Evolutionary conservation across 2,113 vertebrate species (phyloP), one percentile per base, ranked within the genome.

Genomic region (Rafetus swinhoei): DNA sequence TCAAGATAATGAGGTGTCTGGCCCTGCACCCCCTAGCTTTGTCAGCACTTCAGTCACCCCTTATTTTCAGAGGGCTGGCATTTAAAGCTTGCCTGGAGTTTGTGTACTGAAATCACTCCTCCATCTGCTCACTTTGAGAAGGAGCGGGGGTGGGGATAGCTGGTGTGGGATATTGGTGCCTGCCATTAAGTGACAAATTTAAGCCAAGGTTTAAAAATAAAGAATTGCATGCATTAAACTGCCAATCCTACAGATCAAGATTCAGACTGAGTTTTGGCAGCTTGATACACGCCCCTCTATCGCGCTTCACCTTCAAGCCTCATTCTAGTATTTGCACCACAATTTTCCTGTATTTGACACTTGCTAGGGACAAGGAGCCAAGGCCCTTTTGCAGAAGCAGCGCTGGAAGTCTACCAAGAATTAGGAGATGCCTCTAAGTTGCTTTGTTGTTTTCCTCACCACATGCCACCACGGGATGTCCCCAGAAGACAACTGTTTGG

Each of bases 351-450:
- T 32, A 65, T 32, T 32, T 27, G 13, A 19, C 6, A 19, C 32
- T 18, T 15, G 65, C 5, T 7, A 76, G 39, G 72, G 6, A 29
- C 29, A 9, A 24, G 35, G 39, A 45, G 72, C 5, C 72, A 45
- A 5, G 19, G 22, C 21, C n/a, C 19, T 35, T 35, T 72, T 35
- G 65, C 65, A 35, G 65, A 35, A 8, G n/a, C 16, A 35, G 65
- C 18, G 6, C 32, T 29, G 14, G 59, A 5, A 25, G 5, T 24
- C 57, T 13, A 18, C 32, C 15, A 15, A 65, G 52, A 2, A 57
- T 65, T 12, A 59, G 18, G 77, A 65, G 82, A 8, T 22, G 0
- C 45, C 4, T 52, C 0, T 7, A 6, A 54, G 32, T 24, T 5
- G 82, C 4, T 2, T n/a, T 2, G 54, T 72, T 80, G 81, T 9